These are phyloP conservation scores for Oscheius sp. DNA, from an alignment of 2,888 invertebrate genomes.

Conservation along the genomic window DNA sequence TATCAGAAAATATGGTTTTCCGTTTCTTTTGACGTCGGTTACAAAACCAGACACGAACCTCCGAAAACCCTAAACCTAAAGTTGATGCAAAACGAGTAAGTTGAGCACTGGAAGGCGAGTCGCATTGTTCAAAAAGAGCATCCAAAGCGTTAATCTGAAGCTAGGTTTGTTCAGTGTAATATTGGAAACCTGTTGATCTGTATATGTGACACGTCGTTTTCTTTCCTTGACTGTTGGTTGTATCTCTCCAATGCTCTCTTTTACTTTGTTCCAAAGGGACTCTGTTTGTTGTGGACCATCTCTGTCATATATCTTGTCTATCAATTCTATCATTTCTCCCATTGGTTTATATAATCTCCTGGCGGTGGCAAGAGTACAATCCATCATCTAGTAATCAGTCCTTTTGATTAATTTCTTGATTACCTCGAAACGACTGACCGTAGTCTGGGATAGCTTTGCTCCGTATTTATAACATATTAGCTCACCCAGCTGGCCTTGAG, in stretches of 20 bases:
- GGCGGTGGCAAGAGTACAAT: conserved; percentile 20
- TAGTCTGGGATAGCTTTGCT: conserved; percentile 20
- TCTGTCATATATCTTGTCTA: conserved; percentile 2
- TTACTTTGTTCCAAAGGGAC: not conserved
- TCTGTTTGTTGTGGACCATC: not conserved
- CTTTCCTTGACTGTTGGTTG: conserved; percentile 9
- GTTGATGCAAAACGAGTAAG: conserved; percentile 5
- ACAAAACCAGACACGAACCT: conserved; percentile 23
- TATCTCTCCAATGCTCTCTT: not conserved
- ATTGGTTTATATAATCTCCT: conserved; percentile 5
- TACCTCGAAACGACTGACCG: conserved; percentile 23
- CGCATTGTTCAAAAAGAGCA: conserved; percentile 19
- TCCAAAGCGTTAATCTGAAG: conserved; percentile 4
- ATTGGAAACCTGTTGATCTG: not conserved
- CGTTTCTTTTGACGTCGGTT: conserved; percentile 16
- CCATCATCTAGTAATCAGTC: conserved; percentile 25
- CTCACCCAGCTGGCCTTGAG: conserved; percentile 17
- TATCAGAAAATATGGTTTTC: not conserved
- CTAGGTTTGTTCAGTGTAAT: not conserved
- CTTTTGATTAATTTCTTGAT: not conserved
- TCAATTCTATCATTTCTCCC: conserved; percentile 22
- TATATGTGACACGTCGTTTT: conserved; percentile 14
- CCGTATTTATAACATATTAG: conserved; percentile 23
- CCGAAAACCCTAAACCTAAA: conserved; percentile 5
- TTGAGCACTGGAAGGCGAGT: conserved; percentile 19